Evolutionary conservation across 2,797 vertebrate genomes (phyloP).

Genomic region (Darevskia mixta): DNA sequence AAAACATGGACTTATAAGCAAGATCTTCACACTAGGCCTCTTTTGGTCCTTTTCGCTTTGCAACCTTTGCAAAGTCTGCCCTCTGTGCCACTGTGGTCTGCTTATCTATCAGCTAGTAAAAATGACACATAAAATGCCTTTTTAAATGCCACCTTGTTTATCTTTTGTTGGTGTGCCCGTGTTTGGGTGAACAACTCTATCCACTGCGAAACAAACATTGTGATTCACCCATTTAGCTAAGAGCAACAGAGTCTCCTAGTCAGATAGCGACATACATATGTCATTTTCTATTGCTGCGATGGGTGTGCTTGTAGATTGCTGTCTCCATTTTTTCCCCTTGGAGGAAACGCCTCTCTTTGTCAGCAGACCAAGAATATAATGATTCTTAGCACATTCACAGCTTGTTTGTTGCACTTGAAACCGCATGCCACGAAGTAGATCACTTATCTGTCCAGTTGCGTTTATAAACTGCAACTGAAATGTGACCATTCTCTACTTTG

Average conservation of each 20-base stretch:
- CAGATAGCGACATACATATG: accelerated
- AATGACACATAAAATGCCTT: not conserved
- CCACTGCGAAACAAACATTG: accelerated
- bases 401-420: not conserved
- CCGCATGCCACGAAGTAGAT: not conserved
- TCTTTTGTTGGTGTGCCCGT: not conserved
- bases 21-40: not conserved
- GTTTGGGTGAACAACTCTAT: not conserved
- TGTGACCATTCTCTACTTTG: not conserved
- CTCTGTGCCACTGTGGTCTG: too few species aligned
- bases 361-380: not conserved
- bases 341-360: slow-evolving; percentile 9
- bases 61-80: not conserved
- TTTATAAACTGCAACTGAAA: slow-evolving; percentile 11
- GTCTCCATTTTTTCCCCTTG: not conserved
- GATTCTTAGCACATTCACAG: not conserved
- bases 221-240: slow-evolving; percentile 2
- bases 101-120: not conserved
- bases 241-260: slow-evolving; percentile 10
- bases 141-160: not conserved
- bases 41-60: not conserved
- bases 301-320: not conserved
- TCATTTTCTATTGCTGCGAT: slow-evolving; percentile 12
- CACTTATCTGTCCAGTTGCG: slow-evolving; percentile 3
- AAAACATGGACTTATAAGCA: not conserved